Evolutionary conservation across 2,113 vertebrate genomes (phyloP), one percentile per base, ranked within the genome.

Genomic region (Neolamprologus sp.): DNA sequence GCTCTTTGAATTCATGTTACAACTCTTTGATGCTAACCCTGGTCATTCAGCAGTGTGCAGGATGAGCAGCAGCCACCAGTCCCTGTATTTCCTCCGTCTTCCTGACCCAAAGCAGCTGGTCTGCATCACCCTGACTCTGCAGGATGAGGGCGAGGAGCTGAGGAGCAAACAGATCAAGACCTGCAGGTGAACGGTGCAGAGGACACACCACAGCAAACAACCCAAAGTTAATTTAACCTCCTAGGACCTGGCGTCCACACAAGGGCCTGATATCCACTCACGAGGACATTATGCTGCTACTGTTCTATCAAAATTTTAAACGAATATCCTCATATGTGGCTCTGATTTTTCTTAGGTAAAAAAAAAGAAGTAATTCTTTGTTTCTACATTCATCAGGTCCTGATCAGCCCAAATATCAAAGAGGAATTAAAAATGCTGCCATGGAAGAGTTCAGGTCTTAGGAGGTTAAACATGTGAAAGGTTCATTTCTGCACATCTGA

Each of bases 61-160:
- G 75, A 95, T 96, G 95, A 96, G 88, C 49, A 45, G 35, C n/a
- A 7, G 30, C 9, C 91, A 90, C 21, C 96, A 94, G 83, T 93
- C 96, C 7, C 81, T 98, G 87, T 97, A 97, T 88, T 98, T 98
- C 82, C 75, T 96, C 21, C 21, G 57, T 7, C 88, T 98, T 12
- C 98, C 98, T 0, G 97, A 98, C 3, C 91, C 97, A 79, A 93
- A 92, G 42, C 96, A 92, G n/a, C 94, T 99, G 57, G 96, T 96
- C 84, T 92, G 94, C 10, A 47, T 96, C 53, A 96, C 92, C 9
- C 23, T 98, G 86, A 94, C 78, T 4, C 33, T 98, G 83, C 92
- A 80, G 65, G 82, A 86, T 51, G 80, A 88, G 0, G 94, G 95
- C 30, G 35, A 89, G 26, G 97, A 97, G 26, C 82, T 83, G 21